Conservation (phyloP, 2,888 invertebrate species). For the Clepsis dumicolana region DNA sequence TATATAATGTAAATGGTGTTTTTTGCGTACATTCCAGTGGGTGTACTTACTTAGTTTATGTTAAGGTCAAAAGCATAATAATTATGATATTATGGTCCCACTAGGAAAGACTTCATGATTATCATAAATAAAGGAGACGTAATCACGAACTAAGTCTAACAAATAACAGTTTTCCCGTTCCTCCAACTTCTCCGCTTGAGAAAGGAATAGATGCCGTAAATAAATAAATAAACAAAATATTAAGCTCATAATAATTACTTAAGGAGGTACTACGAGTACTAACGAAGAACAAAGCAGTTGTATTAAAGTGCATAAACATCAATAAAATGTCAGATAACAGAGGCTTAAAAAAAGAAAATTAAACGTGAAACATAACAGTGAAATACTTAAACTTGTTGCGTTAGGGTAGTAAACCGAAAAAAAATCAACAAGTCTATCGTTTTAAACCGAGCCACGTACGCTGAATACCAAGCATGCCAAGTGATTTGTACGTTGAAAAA, state of each 20-base stretch:
- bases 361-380: not conserved
- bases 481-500: slow-evolving; percentile 36
- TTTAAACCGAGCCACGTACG: slow-evolving; percentile 42
- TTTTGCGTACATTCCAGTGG: no score
- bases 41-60: not conserved
- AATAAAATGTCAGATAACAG: not conserved
- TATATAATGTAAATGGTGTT: no score
- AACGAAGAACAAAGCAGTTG: not conserved
- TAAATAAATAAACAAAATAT: not conserved
- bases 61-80: not conserved
- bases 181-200: not conserved
- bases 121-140: not conserved
- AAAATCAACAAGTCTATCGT: slow-evolving; percentile 40
- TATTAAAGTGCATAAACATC: not conserved
- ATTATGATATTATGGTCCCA: not conserved
- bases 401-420: not conserved
- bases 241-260: not conserved
- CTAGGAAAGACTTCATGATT: not conserved
- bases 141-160: not conserved
- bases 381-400: slow-evolving; percentile 5
- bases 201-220: slow-evolving; percentile 3
- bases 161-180: not conserved
- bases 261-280: not conserved
- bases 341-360: not conserved
- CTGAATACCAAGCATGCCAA: slow-evolving; percentile 19